phyloP scores from a whole-genome alignment of 2,888 invertebrate genomes.

The Sminthurides aquaticus region DNA sequence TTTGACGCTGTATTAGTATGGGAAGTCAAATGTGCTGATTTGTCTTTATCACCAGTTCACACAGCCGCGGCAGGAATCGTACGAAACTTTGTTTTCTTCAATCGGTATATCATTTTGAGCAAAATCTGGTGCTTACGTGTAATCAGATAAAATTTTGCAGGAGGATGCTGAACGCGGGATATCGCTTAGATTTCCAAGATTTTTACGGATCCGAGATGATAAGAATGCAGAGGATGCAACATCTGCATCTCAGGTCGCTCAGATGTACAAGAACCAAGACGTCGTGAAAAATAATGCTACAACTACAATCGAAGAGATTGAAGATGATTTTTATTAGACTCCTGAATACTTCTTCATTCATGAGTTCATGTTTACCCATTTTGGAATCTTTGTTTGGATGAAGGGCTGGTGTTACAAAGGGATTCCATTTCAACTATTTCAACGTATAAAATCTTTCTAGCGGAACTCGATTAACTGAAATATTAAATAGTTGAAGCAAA shows the following conservation, averaged over 20 bases:
- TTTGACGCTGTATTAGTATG: slow-evolving; percentile 79
- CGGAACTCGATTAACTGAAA: too few relatives aligned
- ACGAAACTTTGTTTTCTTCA: slow-evolving; percentile 45
- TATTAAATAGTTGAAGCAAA: too few relatives aligned
- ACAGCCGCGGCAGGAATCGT: slow-evolving; percentile 78
- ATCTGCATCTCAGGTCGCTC: slow-evolving; percentile 75
- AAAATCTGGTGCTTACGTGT: background rate
- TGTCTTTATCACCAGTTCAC: slow-evolving; percentile 91
- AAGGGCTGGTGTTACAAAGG: too few relatives aligned
- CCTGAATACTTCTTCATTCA: too few relatives aligned
- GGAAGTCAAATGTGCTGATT: slow-evolving; percentile 96
- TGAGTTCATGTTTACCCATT: background rate
- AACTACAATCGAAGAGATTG: slow-evolving; percentile 42
- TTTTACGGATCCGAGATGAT: slow-evolving; percentile 81
- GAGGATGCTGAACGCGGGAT: slow-evolving; percentile 85
- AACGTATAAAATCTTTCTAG: too few relatives aligned
- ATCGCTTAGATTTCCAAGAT: slow-evolving; percentile 89
- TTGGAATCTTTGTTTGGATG: too few relatives aligned
- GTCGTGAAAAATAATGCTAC: slow-evolving; percentile 64
- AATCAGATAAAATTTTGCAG: slow-evolving; percentile 46
- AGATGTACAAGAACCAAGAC: slow-evolving; percentile 86
- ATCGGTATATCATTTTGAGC: background rate
- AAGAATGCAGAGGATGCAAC: slow-evolving; percentile 91
- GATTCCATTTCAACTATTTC: too few relatives aligned
- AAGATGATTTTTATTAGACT: slow-evolving; percentile 55